Evolutionary conservation across 2,888 invertebrate species (phyloP).

Genomic region (Aromia moschata): DNA sequence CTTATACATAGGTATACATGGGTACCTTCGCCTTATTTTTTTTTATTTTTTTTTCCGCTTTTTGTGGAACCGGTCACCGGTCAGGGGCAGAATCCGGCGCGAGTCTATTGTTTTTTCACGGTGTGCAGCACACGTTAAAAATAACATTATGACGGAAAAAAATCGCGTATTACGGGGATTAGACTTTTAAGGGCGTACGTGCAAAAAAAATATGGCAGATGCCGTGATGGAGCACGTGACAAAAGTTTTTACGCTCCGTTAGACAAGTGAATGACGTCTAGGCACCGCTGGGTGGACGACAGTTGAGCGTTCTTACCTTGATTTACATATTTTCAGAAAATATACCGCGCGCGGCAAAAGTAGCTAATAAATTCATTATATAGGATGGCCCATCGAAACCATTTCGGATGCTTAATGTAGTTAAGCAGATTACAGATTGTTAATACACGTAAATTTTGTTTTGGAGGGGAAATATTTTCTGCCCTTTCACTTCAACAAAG

Average conservation of each 20-base stretch:
- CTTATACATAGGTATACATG: no score
- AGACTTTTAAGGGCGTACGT: no score
- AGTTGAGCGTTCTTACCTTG: not conserved
- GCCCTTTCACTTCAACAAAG: no score
- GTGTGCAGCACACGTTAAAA: constrained; percentile 38
- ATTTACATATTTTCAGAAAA: no score
- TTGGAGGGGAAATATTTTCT: no score
- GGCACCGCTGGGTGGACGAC: not conserved
- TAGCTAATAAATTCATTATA: no score
- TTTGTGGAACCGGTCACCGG: constrained; percentile 36
- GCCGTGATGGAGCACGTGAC: constrained; percentile 45
- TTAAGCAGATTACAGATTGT: no score
- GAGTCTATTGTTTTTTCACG: constrained; percentile 43
- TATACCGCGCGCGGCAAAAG: no score
- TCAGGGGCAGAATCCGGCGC: constrained; percentile 30
- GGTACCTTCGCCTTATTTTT: constrained; percentile 43
- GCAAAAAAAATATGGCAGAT: constrained; percentile 45
- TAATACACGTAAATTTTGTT: no score
- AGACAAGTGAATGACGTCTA: constrained; percentile 43
- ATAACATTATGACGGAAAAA: constrained; percentile 25
- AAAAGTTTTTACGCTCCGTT: constrained; percentile 42
- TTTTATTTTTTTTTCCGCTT: no score
- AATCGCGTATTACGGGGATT: constrained; percentile 36
- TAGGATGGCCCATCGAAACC: no score
- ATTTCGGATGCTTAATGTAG: no score